Conservation (phyloP, 2,888 invertebrate species). For the Caenorhabditis virilis region DNA sequence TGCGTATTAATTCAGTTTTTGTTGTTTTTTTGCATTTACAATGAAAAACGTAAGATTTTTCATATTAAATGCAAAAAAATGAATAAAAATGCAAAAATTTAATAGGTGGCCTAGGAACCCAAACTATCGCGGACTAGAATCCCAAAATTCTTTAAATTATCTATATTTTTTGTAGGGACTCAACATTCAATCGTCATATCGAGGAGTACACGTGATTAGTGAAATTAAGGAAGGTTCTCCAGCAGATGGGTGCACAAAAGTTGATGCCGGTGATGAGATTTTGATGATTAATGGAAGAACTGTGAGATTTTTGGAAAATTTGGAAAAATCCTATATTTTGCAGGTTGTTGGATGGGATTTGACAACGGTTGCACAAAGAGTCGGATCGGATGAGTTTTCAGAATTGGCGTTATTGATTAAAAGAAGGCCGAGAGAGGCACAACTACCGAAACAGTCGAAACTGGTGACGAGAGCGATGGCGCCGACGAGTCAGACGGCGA, state of each 20-base stretch:
- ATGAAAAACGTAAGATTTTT: too few relatives aligned
- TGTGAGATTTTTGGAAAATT: slow-evolving; percentile 67
- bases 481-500: slow-evolving; percentile 43
- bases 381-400: slow-evolving; percentile 34
- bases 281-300: slow-evolving; percentile 81
- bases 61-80: too few relatives aligned
- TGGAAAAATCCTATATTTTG: neutral
- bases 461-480: slow-evolving; percentile 35
- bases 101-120: too few relatives aligned
- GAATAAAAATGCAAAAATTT: too few relatives aligned
- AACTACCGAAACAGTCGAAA: slow-evolving; percentile 38
- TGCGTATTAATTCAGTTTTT: too few relatives aligned
- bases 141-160: too few relatives aligned
- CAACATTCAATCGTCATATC: slow-evolving; percentile 84
- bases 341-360: slow-evolving; percentile 58
- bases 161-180: slow-evolving; percentile 76
- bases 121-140: too few relatives aligned
- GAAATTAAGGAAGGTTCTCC: slow-evolving; percentile 87
- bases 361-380: slow-evolving; percentile 44
- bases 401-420: slow-evolving; percentile 83
- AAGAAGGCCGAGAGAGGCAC: slow-evolving; percentile 70
- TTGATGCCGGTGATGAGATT: slow-evolving; percentile 94
- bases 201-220: slow-evolving; percentile 80
- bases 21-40: too few relatives aligned
- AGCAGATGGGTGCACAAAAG: slow-evolving; percentile 87